Evolutionary conservation across 37 sponge, comb jelly and placozoan species (phyloP).

Genomic region (Ephydatia muelleri): DNA sequence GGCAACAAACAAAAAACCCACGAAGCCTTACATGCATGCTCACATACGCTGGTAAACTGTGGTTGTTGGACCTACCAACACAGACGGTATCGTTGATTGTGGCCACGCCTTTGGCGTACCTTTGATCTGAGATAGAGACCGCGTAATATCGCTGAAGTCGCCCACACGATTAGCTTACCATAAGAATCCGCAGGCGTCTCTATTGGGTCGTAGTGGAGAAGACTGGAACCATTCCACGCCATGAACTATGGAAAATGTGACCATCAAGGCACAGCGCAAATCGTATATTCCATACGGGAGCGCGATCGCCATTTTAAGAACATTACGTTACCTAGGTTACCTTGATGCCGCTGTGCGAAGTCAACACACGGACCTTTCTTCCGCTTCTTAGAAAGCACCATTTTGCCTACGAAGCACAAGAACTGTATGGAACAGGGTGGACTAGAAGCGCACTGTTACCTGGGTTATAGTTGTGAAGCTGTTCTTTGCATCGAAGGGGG

Average conservation of each 20-base stretch:
- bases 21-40: too few species aligned
- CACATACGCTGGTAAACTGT: too few species aligned
- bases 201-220: slow-evolving; percentile 27
- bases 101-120: slow-evolving; percentile 48
- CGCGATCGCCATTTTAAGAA: too few species aligned
- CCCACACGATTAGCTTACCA: slow-evolving; percentile 22
- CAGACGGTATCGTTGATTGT: slow-evolving; percentile 27
- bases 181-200: slow-evolving; percentile 30
- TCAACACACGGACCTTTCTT: slow-evolving; percentile 41
- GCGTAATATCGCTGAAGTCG: too few species aligned
- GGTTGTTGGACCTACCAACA: slow-evolving; percentile 12
- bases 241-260: slow-evolving; percentile 4
- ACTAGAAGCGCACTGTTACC: slow-evolving; percentile 5
- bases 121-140: slow-evolving; percentile 1
- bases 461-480: slow-evolving; percentile 19
- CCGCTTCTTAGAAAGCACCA: slow-evolving; percentile 53
- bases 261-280: too few species aligned
- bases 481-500: not conserved
- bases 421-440: not conserved
- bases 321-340: slow-evolving; percentile 13
- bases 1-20: too few species aligned
- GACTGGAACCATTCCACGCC: slow-evolving; percentile 13
- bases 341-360: slow-evolving; percentile 59
- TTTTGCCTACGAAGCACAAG: slow-evolving; percentile 24
- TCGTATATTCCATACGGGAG: too few species aligned